Evolutionary conservation across 2,888 invertebrate genomes (phyloP).

Genomic region (Apeira syringaria): DNA sequence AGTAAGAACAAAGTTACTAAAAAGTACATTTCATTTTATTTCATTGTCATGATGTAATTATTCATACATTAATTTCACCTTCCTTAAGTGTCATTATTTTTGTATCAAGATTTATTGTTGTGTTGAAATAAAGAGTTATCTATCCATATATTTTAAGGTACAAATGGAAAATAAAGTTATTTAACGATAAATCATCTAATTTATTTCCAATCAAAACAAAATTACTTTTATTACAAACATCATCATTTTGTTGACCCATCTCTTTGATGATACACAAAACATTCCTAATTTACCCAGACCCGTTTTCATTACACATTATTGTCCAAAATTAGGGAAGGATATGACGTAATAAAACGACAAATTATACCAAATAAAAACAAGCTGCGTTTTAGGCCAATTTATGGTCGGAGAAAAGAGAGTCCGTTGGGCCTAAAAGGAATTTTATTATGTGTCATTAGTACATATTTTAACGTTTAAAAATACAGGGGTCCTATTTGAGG

Average conservation of each 20-base stretch:
- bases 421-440: conserved; percentile 55
- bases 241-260: conserved; percentile 7
- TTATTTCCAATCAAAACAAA: not conserved
- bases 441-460: conserved; percentile 75
- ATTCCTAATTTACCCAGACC: conserved; percentile 21
- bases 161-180: no score
- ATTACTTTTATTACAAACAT: conserved; percentile 3
- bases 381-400: conserved; percentile 46
- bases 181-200: not conserved
- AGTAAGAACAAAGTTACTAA: no score
- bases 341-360: conserved; percentile 44
- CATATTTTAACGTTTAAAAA: conserved; percentile 62
- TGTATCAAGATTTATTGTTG: no score
- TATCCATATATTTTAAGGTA: no score
- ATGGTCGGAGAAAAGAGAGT: conserved; percentile 36
- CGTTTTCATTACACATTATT: conserved; percentile 31
- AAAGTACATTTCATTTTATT: no score
- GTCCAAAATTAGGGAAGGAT: conserved; percentile 30
- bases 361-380: conserved; percentile 43
- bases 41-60: no score
- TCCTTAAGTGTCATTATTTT: no score
- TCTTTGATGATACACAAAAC: conserved; percentile 16
- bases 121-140: no score
- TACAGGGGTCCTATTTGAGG: conserved; percentile 50
- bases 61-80: no score